phyloP scores from a whole-genome alignment of 2,888 invertebrate species.

The Harmothoe impar region DNA sequence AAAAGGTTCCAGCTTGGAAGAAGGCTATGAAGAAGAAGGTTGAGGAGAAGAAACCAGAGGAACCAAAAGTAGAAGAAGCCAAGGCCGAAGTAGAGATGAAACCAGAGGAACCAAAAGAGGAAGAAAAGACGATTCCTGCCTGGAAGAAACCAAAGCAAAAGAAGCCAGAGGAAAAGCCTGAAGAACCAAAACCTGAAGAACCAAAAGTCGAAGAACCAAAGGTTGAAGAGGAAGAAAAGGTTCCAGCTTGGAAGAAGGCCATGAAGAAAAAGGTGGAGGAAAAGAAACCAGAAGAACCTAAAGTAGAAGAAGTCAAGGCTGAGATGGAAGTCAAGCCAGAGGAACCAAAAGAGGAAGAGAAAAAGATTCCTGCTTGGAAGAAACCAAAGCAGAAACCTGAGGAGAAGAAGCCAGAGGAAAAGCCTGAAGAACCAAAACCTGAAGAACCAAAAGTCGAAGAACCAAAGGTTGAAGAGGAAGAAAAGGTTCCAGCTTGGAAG shows the following conservation, averaged over 20 bases:
- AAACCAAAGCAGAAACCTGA: constrained; percentile 42
- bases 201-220: background rate
- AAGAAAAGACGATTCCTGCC: constrained; percentile 10
- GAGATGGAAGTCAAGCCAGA: constrained; percentile 29
- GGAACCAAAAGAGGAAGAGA: constrained; percentile 12
- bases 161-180: constrained; percentile 45
- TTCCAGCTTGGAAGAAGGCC: constrained; percentile 2
- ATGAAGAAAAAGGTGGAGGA: constrained; percentile 4
- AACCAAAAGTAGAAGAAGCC: background rate
- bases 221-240: constrained; percentile 38
- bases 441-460: constrained; percentile 45
- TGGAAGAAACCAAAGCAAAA: constrained; percentile 44
- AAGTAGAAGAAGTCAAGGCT: background rate
- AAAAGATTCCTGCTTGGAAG: constrained; percentile 29
- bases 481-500: constrained; percentile 19
- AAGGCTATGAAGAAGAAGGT: constrained; percentile 24
- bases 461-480: constrained; percentile 9
- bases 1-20: constrained; percentile 12
- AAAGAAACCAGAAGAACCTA: constrained; percentile 18
- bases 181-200: background rate
- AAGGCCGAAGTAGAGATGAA: constrained; percentile 14
- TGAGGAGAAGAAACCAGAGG: constrained; percentile 56
- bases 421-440: constrained; percentile 35
- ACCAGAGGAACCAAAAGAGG: constrained; percentile 49
- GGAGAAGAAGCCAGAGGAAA: constrained; percentile 59